Evolutionary conservation across 2,797 vertebrate species (phyloP), one percentile per base, ranked within the genome.

Genomic region (Eulemur coronatus): DNA sequence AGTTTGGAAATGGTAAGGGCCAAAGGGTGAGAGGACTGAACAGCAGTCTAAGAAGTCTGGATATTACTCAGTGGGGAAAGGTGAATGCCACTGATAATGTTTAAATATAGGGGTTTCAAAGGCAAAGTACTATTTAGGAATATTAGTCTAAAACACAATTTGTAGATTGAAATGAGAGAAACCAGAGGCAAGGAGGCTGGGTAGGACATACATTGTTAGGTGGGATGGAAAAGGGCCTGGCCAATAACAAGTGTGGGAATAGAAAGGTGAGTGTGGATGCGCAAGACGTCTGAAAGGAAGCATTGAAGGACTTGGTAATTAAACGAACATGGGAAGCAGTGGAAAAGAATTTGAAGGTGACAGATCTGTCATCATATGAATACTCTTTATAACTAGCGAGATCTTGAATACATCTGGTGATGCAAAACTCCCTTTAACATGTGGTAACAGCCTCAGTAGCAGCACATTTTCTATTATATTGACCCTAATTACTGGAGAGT

Each of bases 101-200:
- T 76, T 89, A 65, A 59, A 28, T 46, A n/a, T 8, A 57, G 43
- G 10, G 14, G 0, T 76, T 69, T 95, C 65, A 59, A 88, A 88
- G 28, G 43, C 48, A 94, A 87, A 81, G 18, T 72, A 43, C 81
- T 52, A 46, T 59, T 35, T 7, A 67, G 52, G 13, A 65, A 92
- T 65, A 52, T 89, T 93, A 89, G 69, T 79, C 46, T 55, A 61
- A 94, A 86, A 52, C 35, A 88, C 76, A 96, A 88, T 94, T 91
- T 88, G 15, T 80, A 67, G 6, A 92, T 52, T 85, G 38, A 87
- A 94, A 50, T n/a, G 33, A 41, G 28, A 90, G n/a, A 92, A 72
- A n/a, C 4, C 12, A 88, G 33, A 86, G n/a, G 20, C 35, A 33
- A 88, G n/a, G 73, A 61, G 2, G 33, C 11, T 33, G 85, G 55